Evolutionary conservation across 2,113 vertebrate genomes (phyloP).

Genomic region (Ciconia boyciana): DNA sequence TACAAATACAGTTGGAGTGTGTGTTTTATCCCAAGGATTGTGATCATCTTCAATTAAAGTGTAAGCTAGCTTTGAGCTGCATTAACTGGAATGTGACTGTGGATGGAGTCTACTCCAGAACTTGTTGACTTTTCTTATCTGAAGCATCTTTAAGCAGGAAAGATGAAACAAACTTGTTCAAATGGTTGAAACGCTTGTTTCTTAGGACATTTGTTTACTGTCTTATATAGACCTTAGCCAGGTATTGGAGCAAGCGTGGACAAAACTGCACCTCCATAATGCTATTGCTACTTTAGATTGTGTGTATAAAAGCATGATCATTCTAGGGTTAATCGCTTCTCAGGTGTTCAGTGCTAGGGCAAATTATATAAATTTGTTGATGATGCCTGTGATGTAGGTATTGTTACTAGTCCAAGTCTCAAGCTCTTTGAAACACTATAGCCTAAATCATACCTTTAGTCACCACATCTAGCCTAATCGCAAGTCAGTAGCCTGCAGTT

Average conservation of each 20-base stretch:
- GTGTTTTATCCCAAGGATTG: neutral
- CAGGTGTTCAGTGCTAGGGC: neutral
- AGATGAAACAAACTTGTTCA: neutral
- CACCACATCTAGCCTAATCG: neutral
- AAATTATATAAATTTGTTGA: neutral
- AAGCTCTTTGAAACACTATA: rapidly evolving
- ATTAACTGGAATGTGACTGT: neutral
- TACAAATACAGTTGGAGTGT: neutral
- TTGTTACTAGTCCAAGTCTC: neutral
- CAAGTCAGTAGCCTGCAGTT: neutral
- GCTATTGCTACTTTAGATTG: neutral
- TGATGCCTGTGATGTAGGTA: neutral
- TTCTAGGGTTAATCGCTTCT: neutral
- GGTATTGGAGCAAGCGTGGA: neutral
- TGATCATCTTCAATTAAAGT: neutral
- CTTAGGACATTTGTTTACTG: neutral
- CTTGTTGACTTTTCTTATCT: neutral
- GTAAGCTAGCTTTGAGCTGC: neutral
- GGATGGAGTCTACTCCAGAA: neutral
- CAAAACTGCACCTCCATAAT: neutral
- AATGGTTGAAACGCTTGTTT: neutral
- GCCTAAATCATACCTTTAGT: neutral
- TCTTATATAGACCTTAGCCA: neutral
- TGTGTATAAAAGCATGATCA: neutral
- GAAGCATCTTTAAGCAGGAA: neutral